A percentile compares a stretch with the other conserved stretches of the same genome.
Conservation (phyloP, 2,888 invertebrate species). For the Aporophyla nigra region DNA sequence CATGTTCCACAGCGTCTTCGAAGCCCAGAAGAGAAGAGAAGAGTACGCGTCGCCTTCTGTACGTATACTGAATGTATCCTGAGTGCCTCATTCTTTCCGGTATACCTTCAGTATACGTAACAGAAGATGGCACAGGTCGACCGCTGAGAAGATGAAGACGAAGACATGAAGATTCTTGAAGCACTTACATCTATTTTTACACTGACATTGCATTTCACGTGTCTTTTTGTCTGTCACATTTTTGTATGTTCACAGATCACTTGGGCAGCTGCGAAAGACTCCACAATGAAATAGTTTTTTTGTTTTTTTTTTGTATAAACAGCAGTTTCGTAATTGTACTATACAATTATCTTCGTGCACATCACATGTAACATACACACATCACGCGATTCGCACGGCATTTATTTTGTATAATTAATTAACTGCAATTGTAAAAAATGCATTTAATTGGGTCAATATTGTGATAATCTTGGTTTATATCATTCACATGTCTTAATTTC, state of each 20-base stretch:
- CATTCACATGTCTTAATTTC: neutral
- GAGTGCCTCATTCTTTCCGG: slow-evolving; percentile 98
- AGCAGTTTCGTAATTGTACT: neutral
- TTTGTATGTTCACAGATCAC: slow-evolving; percentile 50
- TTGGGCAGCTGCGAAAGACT: slow-evolving; percentile 15
- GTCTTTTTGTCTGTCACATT: slow-evolving; percentile 29
- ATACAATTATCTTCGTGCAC: neutral
- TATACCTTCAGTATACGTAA: slow-evolving; percentile 99
- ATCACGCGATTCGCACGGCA: slow-evolving; percentile 8
- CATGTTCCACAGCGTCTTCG: slow-evolving; percentile 70
- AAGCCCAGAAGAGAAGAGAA: slow-evolving; percentile 79
- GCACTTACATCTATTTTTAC: slow-evolving; percentile 41
- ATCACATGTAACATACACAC: slow-evolving; percentile 12
- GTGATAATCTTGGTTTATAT: neutral
- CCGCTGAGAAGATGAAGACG: slow-evolving; percentile 71
- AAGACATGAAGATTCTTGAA: slow-evolving; percentile 67
- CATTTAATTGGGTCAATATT: slow-evolving; percentile 11
- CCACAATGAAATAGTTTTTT: slow-evolving; percentile 4
- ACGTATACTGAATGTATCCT: slow-evolving; percentile 99
- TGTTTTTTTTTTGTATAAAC: slow-evolving; percentile 20
- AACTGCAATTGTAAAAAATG: neutral
- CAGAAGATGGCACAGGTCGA: slow-evolving; percentile 97
- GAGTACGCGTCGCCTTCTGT: slow-evolving; percentile 96
- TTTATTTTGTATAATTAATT: slow-evolving; percentile 12
- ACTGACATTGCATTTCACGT: slow-evolving; percentile 34